Base-by-base conservation (phyloP, 2,113 vertebrate species). In the Saimiri boliviensis region DNA sequence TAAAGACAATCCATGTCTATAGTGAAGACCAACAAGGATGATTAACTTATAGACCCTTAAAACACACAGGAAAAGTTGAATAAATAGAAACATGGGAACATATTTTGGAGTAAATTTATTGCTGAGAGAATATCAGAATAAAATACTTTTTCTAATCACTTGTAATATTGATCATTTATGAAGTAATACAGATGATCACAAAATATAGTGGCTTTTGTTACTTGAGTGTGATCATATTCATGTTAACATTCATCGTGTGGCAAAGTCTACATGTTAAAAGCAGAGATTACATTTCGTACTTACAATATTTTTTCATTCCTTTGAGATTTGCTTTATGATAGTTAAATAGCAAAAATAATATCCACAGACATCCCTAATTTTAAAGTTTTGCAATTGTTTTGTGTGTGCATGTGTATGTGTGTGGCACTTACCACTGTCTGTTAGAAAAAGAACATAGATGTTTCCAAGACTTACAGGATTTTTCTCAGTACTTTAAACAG, bases 401-500 rank as follows among this genome's bases (percentile, higher is more conserved):
- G 14, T 83, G 42, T 37, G 8, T 49, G 14, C 12, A 1, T 86
- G 23, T 56, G 17, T n/a, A 12, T 80, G 4, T 56, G 45, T 19
- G 63, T 60, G 71, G 32, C 77, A 85, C 42, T 70, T 85, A n/a
- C 80, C 35, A 23, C 16, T 37, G 3, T 25, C 19, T 71, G 23
- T 87, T 66, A 77, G 77, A 21, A 88, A 70, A 79, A 86, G 45
- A 90, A 66, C 32, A 37, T 68, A 63, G 80, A 35, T 70, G 42
- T 95, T 95, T 91, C n/a, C 27, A 74, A 71, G 93, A 84, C 66
- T 70, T 40, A 42, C 7, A 96, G 81, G 73, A 93, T 92, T 91
- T 89, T 96, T 84, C 63, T 58, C 37, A 91, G 58, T 86, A 30
- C n/a, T 93, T 96, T 93, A 96, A 95, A 52, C 80, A 90, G 77